Base-by-base conservation (phyloP, 2,888 invertebrate species). In the Conistra vaccinii region DNA sequence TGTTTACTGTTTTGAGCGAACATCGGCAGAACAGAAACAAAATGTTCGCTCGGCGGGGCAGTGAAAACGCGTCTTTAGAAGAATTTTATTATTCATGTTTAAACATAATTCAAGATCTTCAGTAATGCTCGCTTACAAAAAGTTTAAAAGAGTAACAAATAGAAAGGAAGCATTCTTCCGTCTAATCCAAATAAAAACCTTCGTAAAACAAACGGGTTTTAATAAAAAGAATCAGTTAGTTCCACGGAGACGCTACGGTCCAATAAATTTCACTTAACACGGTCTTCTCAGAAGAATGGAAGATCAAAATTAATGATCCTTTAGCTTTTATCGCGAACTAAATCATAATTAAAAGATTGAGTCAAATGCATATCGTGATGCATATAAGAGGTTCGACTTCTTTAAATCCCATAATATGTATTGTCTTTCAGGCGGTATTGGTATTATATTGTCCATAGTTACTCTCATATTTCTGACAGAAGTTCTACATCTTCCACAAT, bases 201-300 rank as follows among this genome's bases (percentile, higher is more conserved):
- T 67, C 12, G 9, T 69, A 53, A 78, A 75, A 74, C 78, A 77
- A 81, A 76, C 69, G 29, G 35, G 51, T 65, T 63, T 57, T 35
- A 67, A 66, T 60, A 6, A 58, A 69, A 67, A 61, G 12, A 66
- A 48, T 74, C 70, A 55, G 42, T 71, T 70, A 80, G 61, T 68
- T 80, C 62, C 66, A 76, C 53, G 10, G 48, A 73, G 57, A 57
- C 17, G 70, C 14, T 57, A 51, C 73, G 72, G 69, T 66, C 72
- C 82, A 78, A 84, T 84, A 76, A 76, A 67, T 81, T 71, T 76
- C 76, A 84, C 82, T 84, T 84, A 84, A 42, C 66, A 62, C 51
- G 32, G 29, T 45, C 60, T 69, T 69, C 62, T 63, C 12, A 73
- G 73, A 74, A 83, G 69, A 53, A 81, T 74, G 60, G 53, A 32